A percentile compares a stretch with the other conserved stretches of the same genome.
Evolutionary conservation across 2,797 vertebrate genomes (phyloP).

Genomic region (Pristis pectinata): DNA sequence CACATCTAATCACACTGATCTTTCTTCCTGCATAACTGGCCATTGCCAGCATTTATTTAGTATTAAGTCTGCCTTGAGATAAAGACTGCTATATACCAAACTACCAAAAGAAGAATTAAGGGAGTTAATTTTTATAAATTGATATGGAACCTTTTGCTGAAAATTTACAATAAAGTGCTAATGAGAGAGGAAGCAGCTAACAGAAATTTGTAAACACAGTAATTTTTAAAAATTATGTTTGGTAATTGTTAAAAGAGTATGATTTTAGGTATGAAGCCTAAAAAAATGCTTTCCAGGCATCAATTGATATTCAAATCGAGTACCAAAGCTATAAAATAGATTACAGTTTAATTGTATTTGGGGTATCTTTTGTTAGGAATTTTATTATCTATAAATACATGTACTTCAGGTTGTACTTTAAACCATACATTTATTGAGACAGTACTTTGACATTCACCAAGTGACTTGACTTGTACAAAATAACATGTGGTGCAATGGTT

Average conservation of each 20-base stretch:
- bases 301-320: not conserved
- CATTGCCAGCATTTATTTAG: not conserved
- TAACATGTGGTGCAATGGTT: constrained; percentile 20
- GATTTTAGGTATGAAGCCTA: not conserved
- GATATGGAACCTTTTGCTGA: not conserved
- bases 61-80: not conserved
- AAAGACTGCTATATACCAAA: not conserved
- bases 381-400: not conserved
- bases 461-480: constrained; percentile 6
- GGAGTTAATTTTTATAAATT: not conserved
- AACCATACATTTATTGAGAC: not conserved
- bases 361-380: not conserved
- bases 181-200: not conserved
- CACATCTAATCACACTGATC: not conserved
- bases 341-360: not conserved
- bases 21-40: not conserved
- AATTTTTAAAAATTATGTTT: not conserved
- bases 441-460: not conserved
- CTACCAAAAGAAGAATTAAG: not conserved
- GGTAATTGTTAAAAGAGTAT: not conserved
- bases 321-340: not conserved
- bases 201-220: not conserved
- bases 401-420: not conserved
- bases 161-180: not conserved
- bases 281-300: not conserved